These are phyloP conservation scores for Cranoglanis bouderius DNA, from an alignment of 2,113 vertebrate genomes.

Conservation along the genomic window DNA sequence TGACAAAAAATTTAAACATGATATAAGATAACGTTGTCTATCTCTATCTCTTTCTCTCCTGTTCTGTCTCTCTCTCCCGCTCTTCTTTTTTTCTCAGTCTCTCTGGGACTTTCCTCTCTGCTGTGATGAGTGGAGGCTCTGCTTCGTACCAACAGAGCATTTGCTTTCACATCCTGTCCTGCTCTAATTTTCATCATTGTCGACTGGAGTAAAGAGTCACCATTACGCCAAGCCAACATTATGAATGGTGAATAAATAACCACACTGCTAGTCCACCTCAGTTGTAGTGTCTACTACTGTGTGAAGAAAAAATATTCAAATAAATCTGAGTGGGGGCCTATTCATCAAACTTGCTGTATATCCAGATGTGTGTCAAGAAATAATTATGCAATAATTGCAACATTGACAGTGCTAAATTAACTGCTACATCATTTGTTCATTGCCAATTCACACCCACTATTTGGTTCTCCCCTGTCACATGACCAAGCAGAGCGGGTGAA, in stretches of 20 bases:
- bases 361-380: background rate
- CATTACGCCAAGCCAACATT: slow-evolving; percentile 26
- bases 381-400: background rate
- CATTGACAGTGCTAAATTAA: background rate
- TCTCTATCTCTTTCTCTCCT: background rate
- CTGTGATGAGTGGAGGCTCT: slow-evolving; percentile 14
- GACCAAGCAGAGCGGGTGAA: background rate
- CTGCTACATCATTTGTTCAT: background rate
- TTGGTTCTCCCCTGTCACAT: background rate
- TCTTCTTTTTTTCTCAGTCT: background rate
- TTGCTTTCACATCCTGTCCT: slow-evolving; percentile 59
- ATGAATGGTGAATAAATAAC: slow-evolving; percentile 29
- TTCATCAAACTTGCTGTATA: background rate
- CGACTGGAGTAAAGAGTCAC: background rate
- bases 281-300: background rate
- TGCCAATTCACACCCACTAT: background rate
- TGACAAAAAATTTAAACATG: background rate
- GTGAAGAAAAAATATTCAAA: background rate
- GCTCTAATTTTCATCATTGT: slow-evolving; percentile 16
- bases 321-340: background rate
- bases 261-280: background rate
- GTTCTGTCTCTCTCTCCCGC: background rate
- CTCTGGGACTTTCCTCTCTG: slow-evolving; percentile 43
- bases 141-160: slow-evolving; percentile 22
- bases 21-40: background rate